These are phyloP conservation scores for Brachypteracias leptosomus DNA, from an alignment of 2,113 vertebrate genomes.

Conservation along the genomic window DNA sequence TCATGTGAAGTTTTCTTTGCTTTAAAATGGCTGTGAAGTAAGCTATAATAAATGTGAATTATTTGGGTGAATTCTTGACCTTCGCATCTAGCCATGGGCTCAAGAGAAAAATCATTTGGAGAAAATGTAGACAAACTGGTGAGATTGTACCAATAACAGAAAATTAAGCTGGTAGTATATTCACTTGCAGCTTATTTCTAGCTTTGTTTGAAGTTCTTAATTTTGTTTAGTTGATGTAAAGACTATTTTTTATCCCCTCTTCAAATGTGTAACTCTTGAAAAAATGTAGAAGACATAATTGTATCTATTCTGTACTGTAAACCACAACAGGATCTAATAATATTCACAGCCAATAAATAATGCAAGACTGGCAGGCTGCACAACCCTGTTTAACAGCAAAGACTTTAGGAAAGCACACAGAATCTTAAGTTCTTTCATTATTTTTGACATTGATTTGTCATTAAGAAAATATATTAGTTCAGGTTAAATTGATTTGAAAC, in stretches of 20 bases:
- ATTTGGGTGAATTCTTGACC: neutral
- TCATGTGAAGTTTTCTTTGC: neutral
- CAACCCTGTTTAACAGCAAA: slow-evolving; percentile 62
- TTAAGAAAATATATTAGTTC: slow-evolving; percentile 77
- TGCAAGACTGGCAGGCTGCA: slow-evolving; percentile 54
- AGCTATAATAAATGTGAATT: neutral
- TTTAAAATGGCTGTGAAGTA: neutral
- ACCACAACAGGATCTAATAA: slow-evolving; percentile 30
- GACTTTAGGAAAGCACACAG: slow-evolving; percentile 61
- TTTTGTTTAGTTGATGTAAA: neutral
- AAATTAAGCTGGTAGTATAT: neutral
- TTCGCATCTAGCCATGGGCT: neutral
- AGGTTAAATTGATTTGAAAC: slow-evolving; percentile 77
- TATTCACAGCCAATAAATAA: slow-evolving; percentile 56
- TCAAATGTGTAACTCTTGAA: neutral
- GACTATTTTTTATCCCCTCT: neutral
- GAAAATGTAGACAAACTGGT: neutral
- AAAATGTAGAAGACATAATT: neutral
- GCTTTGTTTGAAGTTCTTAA: neutral
- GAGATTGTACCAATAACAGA: neutral
- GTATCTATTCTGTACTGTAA: slow-evolving; percentile 37
- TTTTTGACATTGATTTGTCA: slow-evolving; percentile 82
- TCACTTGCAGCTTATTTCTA: neutral
- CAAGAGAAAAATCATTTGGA: neutral
- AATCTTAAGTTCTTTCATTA: slow-evolving; percentile 75